phyloP scores from a whole-genome alignment of 2,888 invertebrate genomes.

The Atethmia centrago region DNA sequence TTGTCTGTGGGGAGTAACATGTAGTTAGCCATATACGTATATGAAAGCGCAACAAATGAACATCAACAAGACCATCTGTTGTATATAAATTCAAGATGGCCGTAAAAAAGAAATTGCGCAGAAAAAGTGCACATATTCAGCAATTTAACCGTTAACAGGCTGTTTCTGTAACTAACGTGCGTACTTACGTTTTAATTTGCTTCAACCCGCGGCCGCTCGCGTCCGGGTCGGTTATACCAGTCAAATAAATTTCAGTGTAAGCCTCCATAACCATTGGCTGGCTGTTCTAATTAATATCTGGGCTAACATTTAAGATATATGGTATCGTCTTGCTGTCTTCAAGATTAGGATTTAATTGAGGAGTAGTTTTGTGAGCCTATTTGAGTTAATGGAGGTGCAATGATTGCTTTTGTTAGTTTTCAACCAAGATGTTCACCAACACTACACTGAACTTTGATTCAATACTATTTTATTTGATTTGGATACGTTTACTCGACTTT shows the following conservation, averaged over 20 bases:
- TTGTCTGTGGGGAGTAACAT: too few species aligned
- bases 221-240: slow-evolving; percentile 51
- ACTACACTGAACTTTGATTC: not conserved
- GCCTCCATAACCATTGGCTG: slow-evolving; percentile 51
- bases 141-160: slow-evolving; percentile 16
- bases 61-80: not conserved
- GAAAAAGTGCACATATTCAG: slow-evolving; percentile 24
- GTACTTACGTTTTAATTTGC: slow-evolving; percentile 49
- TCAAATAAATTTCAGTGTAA: slow-evolving; percentile 63
- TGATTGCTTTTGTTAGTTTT: not conserved
- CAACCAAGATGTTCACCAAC: not conserved
- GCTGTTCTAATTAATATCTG: slow-evolving; percentile 62
- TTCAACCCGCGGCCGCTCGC: slow-evolving; percentile 36
- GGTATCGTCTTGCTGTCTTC: slow-evolving; percentile 23
- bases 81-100: not conserved
- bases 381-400: not conserved
- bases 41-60: not conserved
- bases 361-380: not conserved
- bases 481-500: too few species aligned
- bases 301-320: slow-evolving; percentile 53
- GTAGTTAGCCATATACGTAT: too few species aligned
- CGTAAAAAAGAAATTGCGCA: slow-evolving; percentile 1
- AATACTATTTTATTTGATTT: too few species aligned
- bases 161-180: slow-evolving; percentile 29
- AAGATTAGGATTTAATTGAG: slow-evolving; percentile 28